Evolutionary conservation across 2,113 vertebrate genomes (phyloP).

Genomic region (Procavia capensis): DNA sequence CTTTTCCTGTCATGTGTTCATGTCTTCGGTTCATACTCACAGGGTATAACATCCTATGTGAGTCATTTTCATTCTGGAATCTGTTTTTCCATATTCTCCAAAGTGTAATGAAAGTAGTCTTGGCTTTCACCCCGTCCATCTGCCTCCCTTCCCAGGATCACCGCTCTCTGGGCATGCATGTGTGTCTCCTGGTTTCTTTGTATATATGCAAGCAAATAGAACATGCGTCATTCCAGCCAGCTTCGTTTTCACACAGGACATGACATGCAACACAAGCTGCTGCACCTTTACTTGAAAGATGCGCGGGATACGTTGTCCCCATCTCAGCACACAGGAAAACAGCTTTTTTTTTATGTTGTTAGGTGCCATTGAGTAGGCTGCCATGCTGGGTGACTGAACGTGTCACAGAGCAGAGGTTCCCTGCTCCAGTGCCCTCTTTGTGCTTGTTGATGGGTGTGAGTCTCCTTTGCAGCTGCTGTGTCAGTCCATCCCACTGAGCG

Average conservation of each 20-base stretch:
- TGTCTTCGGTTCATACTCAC: background rate
- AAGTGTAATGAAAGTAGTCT: background rate
- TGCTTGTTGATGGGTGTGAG: background rate
- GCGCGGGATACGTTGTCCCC: background rate
- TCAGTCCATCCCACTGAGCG: background rate
- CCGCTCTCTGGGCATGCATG: background rate
- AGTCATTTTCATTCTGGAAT: constrained; percentile 39
- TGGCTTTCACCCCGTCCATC: background rate
- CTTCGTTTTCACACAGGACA: background rate
- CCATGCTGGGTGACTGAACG: too few relatives aligned
- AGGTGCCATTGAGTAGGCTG: too few relatives aligned
- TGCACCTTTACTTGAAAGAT: constrained; percentile 42
- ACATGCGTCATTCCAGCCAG: background rate
- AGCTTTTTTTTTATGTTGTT: background rate
- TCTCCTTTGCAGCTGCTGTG: background rate
- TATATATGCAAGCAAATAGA: constrained; percentile 14
- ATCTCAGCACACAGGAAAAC: constrained; percentile 3
- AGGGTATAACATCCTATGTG: background rate
- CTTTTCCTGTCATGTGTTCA: constrained; percentile 32
- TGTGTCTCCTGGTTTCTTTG: background rate
- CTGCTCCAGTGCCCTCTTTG: background rate
- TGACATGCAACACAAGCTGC: background rate
- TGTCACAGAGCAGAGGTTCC: too few relatives aligned
- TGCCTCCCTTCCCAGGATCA: background rate
- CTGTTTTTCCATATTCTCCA: constrained; percentile 29